Conservation (phyloP, 2,113 vertebrate species). For the Trogon melanurus region DNA sequence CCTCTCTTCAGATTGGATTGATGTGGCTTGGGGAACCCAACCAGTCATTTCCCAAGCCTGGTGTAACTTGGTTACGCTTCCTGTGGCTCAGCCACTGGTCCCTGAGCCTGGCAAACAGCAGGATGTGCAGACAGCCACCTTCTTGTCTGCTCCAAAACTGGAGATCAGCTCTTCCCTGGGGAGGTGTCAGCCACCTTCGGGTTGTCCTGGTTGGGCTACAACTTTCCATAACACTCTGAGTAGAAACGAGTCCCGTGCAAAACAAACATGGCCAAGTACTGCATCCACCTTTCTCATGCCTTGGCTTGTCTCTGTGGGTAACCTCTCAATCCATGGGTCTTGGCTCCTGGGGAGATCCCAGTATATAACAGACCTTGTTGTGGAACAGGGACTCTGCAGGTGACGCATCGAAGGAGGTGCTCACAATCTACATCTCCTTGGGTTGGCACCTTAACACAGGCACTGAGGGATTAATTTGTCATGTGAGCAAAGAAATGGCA, state of each 20-base stretch:
- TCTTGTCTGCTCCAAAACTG: background rate
- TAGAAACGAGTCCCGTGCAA: background rate
- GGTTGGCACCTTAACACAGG: background rate
- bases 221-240: background rate
- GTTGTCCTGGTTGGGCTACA: background rate
- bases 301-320: background rate
- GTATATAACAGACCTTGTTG: background rate
- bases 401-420: accelerated
- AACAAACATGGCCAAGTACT: background rate
- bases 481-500: accelerated
- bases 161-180: background rate
- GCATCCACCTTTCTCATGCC: background rate
- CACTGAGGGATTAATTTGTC: background rate
- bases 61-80: background rate
- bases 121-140: background rate
- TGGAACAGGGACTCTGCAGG: background rate
- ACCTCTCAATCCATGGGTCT: background rate
- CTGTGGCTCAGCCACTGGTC: background rate
- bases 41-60: background rate
- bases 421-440: accelerated
- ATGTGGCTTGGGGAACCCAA: conserved; percentile 57
- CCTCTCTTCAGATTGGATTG: conserved; percentile 36
- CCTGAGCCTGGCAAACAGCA: background rate
- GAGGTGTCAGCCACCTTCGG: background rate
- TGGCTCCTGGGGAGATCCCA: accelerated